Evolutionary conservation across 2,797 vertebrate genomes (phyloP).

Genomic region (Epinephelus malabaricus): DNA sequence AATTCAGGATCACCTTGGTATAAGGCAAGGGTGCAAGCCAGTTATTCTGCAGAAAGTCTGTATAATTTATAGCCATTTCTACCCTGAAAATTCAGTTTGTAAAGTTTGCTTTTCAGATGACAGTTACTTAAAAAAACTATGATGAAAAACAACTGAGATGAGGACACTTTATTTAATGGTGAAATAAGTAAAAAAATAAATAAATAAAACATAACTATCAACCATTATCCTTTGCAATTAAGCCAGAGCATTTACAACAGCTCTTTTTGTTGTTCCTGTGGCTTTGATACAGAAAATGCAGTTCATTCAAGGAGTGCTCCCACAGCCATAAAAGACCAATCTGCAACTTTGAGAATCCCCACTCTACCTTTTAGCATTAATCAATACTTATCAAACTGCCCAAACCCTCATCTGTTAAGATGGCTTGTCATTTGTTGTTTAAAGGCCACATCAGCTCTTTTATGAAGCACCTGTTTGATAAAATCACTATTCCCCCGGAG

Average conservation of each 20-base stretch:
- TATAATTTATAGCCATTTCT: too few relatives aligned
- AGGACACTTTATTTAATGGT: neutral
- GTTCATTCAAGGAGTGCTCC: conserved; percentile 25
- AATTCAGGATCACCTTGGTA: too few relatives aligned
- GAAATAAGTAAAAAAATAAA: neutral
- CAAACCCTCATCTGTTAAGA: conserved; percentile 47
- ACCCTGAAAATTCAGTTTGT: neutral
- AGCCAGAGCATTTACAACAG: neutral
- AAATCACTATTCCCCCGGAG: conserved; percentile 41
- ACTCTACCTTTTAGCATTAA: conserved; percentile 42
- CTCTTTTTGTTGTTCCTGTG: neutral
- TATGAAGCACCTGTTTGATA: conserved; percentile 52
- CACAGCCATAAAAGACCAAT: conserved; percentile 29
- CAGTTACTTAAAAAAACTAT: neutral
- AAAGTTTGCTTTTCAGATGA: neutral
- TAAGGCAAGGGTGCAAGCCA: too few relatives aligned
- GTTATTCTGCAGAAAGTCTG: too few relatives aligned
- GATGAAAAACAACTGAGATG: neutral
- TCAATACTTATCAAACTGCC: conserved; percentile 55
- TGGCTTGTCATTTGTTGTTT: conserved; percentile 42
- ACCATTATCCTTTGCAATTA: neutral
- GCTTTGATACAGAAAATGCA: conserved; percentile 19
- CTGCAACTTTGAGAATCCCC: conserved; percentile 25
- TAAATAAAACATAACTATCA: neutral
- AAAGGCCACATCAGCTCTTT: conserved; percentile 43